These are phyloP conservation scores for Anhinga rufa DNA, from an alignment of 2,113 vertebrate genomes.

Conservation along the genomic window DNA sequence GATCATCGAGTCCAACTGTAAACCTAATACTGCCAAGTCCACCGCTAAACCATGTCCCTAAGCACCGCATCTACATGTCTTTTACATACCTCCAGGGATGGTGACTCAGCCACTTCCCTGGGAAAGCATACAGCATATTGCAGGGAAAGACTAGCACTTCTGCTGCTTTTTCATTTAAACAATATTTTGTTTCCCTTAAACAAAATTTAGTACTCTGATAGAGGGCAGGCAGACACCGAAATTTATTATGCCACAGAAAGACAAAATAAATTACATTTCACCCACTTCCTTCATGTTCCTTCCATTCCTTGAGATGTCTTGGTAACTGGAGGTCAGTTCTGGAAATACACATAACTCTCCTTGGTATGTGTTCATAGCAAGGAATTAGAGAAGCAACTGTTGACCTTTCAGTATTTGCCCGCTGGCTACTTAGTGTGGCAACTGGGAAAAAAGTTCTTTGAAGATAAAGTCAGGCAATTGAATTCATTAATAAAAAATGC, in stretches of 20 bases:
- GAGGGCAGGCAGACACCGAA: not conserved
- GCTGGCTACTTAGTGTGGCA: constrained; percentile 7
- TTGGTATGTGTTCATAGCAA: not conserved
- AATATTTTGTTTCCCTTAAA: not conserved
- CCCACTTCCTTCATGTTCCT: not conserved
- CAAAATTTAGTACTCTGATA: not conserved
- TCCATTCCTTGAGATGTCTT: not conserved
- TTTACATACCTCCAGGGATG: too few relatives aligned
- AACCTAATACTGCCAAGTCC: too few relatives aligned
- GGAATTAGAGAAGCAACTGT: constrained; percentile 5
- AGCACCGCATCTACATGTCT: too few relatives aligned
- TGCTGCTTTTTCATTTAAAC: not conserved
- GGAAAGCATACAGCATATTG: too few relatives aligned
- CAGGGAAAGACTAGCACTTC: not conserved
- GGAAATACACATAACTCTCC: not conserved
- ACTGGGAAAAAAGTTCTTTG: not conserved
- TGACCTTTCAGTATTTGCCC: constrained; percentile 31
- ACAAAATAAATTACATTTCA: not conserved
- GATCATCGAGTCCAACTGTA: too few relatives aligned
- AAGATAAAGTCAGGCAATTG: not conserved
- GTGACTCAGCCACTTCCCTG: too few relatives aligned
- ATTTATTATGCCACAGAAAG: not conserved
- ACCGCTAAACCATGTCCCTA: too few relatives aligned
- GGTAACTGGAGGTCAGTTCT: not conserved
- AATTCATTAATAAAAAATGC: constrained; percentile 28